Evolutionary conservation across 2,113 vertebrate genomes (phyloP), one percentile per base, ranked within the genome.

Genomic region (Labrus mixtus): DNA sequence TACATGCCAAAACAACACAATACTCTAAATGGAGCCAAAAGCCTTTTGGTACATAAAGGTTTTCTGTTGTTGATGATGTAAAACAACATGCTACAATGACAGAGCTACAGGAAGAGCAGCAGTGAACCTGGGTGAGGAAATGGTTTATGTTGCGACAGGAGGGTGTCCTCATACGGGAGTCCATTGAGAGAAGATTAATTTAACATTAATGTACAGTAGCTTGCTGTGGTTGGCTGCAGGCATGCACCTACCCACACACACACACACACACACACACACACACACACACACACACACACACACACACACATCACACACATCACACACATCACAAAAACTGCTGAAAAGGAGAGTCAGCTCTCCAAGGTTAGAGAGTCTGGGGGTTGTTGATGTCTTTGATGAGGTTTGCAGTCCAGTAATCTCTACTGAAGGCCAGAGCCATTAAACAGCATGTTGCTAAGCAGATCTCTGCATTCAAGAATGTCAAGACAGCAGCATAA

Each of bases 351-450:
- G 61, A 83, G 83, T 85, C 59, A 66, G 77, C 87, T 82, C 88
- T 91, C 90, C 79, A 73, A 86, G 88, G 85, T 90, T 84, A 85
- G 84, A 87, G 71, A 88, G 89, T 84, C 82, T 68, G 64, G 73
- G 61, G 80, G 74, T 78, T 87, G 82, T 78, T 81, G 76, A 88
- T 86, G 87, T 76, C 84, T 90, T 89, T 86, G 87, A 90, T 88
- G 87, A 90, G 87, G 90, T 84, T 82, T 71, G 90, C 84, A 66
- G 82, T 84, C 73, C 82, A 71, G 78, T 88, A 87, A 89, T 89
- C 71, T 73, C 76, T 59, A 61, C 78, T 79, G 68, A 83, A 86
- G 68, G 73, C 63, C 84, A 57, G 61, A 72, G 73, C 67, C 76
- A 87, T 90, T 89, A 87, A 89, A 77, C 71, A 83, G 81, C 71